phyloP scores from a whole-genome alignment of 2,888 invertebrate species.

The Synergus umbraculus region DNA sequence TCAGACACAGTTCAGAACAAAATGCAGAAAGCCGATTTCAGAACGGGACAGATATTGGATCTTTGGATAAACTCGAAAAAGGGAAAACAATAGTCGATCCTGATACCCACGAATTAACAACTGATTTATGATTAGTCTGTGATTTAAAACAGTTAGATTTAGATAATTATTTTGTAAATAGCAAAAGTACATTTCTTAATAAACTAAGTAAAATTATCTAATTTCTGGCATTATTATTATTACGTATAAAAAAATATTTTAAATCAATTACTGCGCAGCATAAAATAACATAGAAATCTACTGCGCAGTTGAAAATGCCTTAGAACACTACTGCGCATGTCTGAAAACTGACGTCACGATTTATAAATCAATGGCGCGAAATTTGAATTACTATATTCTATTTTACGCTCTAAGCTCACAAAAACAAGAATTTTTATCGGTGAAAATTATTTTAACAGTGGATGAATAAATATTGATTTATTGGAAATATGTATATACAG shows the following conservation, averaged over 20 bases:
- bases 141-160: not conserved
- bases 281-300: not conserved
- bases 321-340: not conserved
- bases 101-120: not conserved
- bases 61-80: not conserved
- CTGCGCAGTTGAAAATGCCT: not conserved
- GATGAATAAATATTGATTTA: slow-evolving; percentile 28
- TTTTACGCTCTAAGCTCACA: not conserved
- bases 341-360: not conserved
- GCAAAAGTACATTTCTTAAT: not conserved
- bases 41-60: no score
- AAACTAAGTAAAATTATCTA: not conserved
- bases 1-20: not conserved
- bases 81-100: not conserved
- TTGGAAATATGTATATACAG: slow-evolving; percentile 26
- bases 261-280: no score
- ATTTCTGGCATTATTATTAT: no score
- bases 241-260: no score
- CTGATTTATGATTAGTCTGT: slow-evolving; percentile 1
- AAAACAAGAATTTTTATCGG: not conserved
- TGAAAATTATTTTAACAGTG: not conserved
- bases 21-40: not conserved
- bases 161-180: not conserved
- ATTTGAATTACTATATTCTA: not conserved
- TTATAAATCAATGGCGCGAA: not conserved